Conservation (phyloP, 2,888 invertebrate species). For the Biston stratarius region DNA sequence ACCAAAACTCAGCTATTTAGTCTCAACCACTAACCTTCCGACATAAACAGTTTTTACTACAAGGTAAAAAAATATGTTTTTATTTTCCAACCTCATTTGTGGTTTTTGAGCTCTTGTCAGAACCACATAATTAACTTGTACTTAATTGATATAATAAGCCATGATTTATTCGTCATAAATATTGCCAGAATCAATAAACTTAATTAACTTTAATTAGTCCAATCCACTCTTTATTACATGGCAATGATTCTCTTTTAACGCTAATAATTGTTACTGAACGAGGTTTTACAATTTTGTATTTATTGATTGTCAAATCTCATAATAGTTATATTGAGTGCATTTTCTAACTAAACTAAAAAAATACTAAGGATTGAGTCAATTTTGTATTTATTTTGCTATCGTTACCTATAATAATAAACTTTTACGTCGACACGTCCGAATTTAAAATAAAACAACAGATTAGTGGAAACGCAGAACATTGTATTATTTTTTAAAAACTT, state of each 20-base stretch:
- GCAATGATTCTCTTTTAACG: slow-evolving; percentile 33
- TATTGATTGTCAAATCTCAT: slow-evolving; percentile 41
- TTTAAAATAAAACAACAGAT: too few relatives aligned
- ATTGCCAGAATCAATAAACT: slow-evolving; percentile 27
- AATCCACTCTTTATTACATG: slow-evolving; percentile 31
- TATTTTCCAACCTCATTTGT: not conserved
- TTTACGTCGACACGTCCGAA: too few relatives aligned
- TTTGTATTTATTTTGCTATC: not conserved
- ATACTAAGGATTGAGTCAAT: too few relatives aligned
- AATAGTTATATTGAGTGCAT: not conserved
- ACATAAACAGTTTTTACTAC: not conserved
- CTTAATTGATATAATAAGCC: slow-evolving; percentile 20
- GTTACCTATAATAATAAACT: too few relatives aligned
- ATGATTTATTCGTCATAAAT: slow-evolving; percentile 26
- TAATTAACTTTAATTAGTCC: slow-evolving; percentile 32
- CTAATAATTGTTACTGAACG: slow-evolving; percentile 30
- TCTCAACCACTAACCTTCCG: too few relatives aligned
- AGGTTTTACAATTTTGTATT: slow-evolving; percentile 36
- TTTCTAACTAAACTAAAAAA: too few relatives aligned
- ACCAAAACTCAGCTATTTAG: too few relatives aligned
- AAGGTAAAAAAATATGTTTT: not conserved
- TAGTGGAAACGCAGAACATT: too few relatives aligned
- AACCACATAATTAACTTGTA: slow-evolving; percentile 22
- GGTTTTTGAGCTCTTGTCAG: not conserved
- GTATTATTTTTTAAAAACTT: too few relatives aligned